Evolutionary conservation across 2,888 invertebrate species (phyloP), one percentile per base, ranked within the genome.

Genomic region (Drosophila pegasa): DNA sequence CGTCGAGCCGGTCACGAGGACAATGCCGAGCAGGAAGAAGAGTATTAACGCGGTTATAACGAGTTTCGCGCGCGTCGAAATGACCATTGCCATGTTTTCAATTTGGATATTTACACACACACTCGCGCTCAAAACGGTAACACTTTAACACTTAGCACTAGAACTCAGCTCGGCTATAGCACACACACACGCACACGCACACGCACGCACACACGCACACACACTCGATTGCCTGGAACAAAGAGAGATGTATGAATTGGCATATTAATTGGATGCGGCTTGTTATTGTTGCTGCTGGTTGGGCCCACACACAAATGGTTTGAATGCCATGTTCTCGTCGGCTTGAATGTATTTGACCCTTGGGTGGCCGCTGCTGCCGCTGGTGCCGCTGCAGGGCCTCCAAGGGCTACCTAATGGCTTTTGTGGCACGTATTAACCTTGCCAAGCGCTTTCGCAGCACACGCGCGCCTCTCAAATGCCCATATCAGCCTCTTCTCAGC

Each of bases 51-150:
- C 94, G 82, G 93, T 93, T 79, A 94, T 93, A 84, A 94, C 94
- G 91, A 93, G 94, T 93, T 94, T 94, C 54, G 93, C 93, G 80
- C 94, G 94, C 90, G 94, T 93, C 72, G 95, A 95, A 82, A 95
- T 93, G 89, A 95, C 94, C 94, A 95, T 94, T 78, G 95, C 94
- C 95, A 95, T 95, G 87, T 80, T 89, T 75, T 75, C 61, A 20
- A 58, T 20, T 29, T 72, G 65, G 64, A 58, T 71, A 75, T 71
- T 61, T 65, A 75, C 64, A 71, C 65, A 60, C 60, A 56, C 67
- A 31, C 52, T 40, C 51, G 31, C 59, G 48, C 14, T 20, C 43
- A 48, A 38, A 67, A 55, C 48, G 40, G 27, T 50, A 59, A 62
- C 68, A 63, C 48, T 48, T 68, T 48, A 55, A 80, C 80, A 81